Evolutionary conservation across 2,113 vertebrate genomes (phyloP), one percentile per base, ranked within the genome.

Genomic region (Ardeotis arabs): DNA sequence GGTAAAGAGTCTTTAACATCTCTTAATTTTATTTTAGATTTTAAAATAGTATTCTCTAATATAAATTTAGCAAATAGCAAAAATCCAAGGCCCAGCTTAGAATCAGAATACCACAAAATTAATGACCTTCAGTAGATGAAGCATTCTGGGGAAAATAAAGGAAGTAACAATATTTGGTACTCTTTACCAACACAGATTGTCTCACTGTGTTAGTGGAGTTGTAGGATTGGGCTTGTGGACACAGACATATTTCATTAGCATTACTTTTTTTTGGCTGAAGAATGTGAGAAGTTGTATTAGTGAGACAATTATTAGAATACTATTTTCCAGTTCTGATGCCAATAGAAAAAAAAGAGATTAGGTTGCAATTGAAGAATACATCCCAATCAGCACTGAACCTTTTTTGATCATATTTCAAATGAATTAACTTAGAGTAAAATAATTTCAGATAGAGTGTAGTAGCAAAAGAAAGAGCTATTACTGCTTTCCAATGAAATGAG

Each of bases 171-270:
- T 94, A 84, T 63, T 91, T 91, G 64, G 17, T 96, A 60, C 24
- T 82, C 91, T 94, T 79, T 75, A 89, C 74, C 33, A 41, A 95
- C 58, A 64, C 87, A 96, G 84, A 91, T 96, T 95, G 84, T 79
- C 60, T 94, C 29, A 37, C 67, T 82, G 73, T 82, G 67, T 92
- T 84, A 87, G 44, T 64, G 53, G 80, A 97, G 58, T 62, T 64
- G 82, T 53, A 58, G 69, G 49, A 84, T 4, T 94, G 77, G 49
- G 60, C 53, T 87, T 91, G 39, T 79, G 89, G 87, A 79, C 80
- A 78, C 27, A 84, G 53, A 84, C 77, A 27, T 82, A 79, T 93
- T 95, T 96, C 60, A 64, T 47, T 93, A 84, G 93, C 94, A 76
- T 68, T 82, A 63, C 52, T 87, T 64, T 58, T 68, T 70, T 91